Evolutionary conservation across 2,888 invertebrate genomes (phyloP).

Genomic region (Noctua fimbriata): DNA sequence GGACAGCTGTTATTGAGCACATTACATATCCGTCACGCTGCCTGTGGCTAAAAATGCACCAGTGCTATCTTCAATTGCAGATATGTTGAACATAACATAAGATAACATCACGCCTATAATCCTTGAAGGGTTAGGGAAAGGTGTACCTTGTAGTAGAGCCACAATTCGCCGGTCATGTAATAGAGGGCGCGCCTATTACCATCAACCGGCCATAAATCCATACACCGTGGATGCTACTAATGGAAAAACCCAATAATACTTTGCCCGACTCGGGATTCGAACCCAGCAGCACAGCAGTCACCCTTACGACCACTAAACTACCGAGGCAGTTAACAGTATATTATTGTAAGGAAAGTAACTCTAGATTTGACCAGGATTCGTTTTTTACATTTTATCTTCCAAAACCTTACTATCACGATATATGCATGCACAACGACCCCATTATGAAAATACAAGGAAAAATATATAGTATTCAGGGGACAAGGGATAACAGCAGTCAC

Average conservation of each 20-base stretch:
- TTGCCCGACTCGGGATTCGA: background rate
- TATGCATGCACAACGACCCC: background rate
- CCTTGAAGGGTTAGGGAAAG: too few species aligned
- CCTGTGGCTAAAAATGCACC: background rate
- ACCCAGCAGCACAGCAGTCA: too few species aligned
- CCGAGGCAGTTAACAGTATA: too few species aligned
- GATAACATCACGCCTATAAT: too few species aligned
- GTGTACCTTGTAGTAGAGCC: too few species aligned
- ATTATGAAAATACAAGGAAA: constrained; percentile 7
- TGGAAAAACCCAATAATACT: background rate
- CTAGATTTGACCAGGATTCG: background rate
- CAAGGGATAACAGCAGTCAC: constrained; percentile 48
- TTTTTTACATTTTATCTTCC: background rate
- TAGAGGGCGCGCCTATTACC: background rate
- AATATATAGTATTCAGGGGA: constrained; percentile 22
- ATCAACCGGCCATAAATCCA: background rate
- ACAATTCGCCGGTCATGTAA: too few species aligned
- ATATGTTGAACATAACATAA: too few species aligned
- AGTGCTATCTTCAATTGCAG: too few species aligned
- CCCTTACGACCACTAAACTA: too few species aligned
- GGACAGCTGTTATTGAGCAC: background rate
- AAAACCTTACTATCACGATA: background rate
- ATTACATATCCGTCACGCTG: background rate
- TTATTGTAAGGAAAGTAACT: background rate
- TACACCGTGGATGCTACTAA: too few species aligned